phyloP scores from a whole-genome alignment of 2,113 vertebrate genomes.

The Laticauda colubrina region DNA sequence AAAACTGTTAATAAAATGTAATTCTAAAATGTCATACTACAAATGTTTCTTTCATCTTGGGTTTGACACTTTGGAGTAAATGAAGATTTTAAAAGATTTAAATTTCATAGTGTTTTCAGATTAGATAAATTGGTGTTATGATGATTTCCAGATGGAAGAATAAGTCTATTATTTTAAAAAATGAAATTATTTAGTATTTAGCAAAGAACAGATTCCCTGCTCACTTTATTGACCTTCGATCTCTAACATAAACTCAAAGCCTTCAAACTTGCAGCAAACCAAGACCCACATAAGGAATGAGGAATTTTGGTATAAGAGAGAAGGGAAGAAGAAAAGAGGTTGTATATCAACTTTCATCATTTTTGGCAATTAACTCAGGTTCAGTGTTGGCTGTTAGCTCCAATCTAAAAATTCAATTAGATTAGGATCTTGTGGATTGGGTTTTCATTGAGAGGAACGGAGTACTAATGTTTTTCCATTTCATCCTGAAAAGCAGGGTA shows the following conservation, averaged over 20 bases:
- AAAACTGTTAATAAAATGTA: not conserved
- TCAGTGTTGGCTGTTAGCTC: no score
- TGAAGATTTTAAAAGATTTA: not conserved
- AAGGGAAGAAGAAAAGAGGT: not conserved
- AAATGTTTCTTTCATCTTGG: not conserved
- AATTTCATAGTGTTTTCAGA: fast-evolving
- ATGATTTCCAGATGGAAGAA: not conserved
- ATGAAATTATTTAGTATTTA: not conserved
- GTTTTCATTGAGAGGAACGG: not conserved
- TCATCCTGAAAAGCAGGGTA: not conserved
- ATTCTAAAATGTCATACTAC: not conserved
- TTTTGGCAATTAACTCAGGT: not conserved
- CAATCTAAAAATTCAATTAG: not conserved
- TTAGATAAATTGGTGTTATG: not conserved
- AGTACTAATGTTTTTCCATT: not conserved
- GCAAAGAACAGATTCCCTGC: not conserved
- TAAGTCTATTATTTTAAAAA: not conserved
- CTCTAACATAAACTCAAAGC: not conserved
- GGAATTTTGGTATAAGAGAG: not conserved
- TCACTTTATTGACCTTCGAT: not conserved
- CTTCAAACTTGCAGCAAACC: not conserved
- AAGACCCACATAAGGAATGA: not conserved
- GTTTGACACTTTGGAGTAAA: not conserved
- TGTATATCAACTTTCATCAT: no score
- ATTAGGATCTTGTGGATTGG: not conserved